phyloP scores from a whole-genome alignment of 2,113 vertebrate genomes.

The Aix galericulata region DNA sequence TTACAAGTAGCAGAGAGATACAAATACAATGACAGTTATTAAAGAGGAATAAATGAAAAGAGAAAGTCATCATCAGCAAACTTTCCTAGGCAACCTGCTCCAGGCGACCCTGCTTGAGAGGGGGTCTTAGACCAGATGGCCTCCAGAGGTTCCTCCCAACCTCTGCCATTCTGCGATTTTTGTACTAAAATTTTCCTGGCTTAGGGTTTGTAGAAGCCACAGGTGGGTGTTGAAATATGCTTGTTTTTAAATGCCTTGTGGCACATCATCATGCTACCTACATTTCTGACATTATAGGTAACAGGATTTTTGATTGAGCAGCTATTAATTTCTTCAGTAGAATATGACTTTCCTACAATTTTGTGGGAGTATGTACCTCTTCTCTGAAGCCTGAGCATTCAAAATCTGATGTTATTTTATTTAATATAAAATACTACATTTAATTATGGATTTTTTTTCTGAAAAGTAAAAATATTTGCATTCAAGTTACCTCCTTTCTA shows the following conservation, averaged over 20 bases:
- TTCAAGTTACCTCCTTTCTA: neutral
- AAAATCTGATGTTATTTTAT: neutral
- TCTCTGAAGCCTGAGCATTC: neutral
- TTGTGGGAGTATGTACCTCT: neutral
- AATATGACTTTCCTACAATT: neutral
- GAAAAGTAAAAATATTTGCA: neutral
- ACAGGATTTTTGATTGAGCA: neutral
- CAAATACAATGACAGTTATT: neutral
- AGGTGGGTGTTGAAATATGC: neutral
- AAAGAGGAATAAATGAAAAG: neutral
- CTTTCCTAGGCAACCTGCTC: neutral
- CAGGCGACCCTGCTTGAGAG: neutral
- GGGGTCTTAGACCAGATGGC: neutral
- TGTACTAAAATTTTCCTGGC: neutral
- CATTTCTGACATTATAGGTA: neutral
- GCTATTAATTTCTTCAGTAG: neutral
- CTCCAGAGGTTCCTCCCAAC: neutral
- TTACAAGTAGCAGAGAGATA: neutral
- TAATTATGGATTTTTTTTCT: neutral
- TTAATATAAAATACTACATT: neutral
- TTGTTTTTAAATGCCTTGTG: neutral
- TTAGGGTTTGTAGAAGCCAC: neutral
- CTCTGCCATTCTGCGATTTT: neutral
- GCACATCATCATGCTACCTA: fast-evolving
- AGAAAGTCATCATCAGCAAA: neutral